Percentiles rank a stretch among this genome's conserved stretches.
Conservation (phyloP, 2,113 vertebrate genomes). For the Columba livia region DNA sequence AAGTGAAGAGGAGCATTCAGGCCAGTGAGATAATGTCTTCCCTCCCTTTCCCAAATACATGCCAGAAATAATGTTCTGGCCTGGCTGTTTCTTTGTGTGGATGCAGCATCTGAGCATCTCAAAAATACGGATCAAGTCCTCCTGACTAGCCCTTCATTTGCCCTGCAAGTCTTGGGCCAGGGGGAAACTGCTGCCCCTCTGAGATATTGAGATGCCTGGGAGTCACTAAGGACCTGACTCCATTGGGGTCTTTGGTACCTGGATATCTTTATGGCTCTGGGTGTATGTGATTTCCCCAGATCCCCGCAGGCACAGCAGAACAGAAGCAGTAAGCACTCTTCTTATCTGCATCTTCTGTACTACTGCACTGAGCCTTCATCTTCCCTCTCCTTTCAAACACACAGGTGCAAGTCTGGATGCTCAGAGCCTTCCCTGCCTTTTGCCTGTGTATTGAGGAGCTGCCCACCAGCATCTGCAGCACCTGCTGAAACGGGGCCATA, state of each 20-base stretch:
- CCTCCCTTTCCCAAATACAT: constrained; percentile 1
- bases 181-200: neutral
- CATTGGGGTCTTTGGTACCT: neutral
- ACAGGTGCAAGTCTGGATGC: neutral
- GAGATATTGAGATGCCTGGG: neutral
- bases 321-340: neutral
- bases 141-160: neutral
- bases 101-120: neutral
- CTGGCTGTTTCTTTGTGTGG: neutral
- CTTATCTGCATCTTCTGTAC: neutral
- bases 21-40: constrained; percentile 39
- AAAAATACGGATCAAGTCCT: neutral
- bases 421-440: neutral
- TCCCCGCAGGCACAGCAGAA: neutral
- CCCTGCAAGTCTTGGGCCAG: neutral
- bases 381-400: neutral
- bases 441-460: neutral
- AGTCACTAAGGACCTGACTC: neutral
- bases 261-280: neutral
- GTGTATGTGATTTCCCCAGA: neutral
- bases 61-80: neutral
- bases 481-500: neutral
- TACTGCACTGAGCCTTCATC: neutral
- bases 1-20: constrained; percentile 36
- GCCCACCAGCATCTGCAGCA: neutral